Evolutionary conservation across 2,888 invertebrate genomes (phyloP).

Genomic region (Papilio gigon): DNA sequence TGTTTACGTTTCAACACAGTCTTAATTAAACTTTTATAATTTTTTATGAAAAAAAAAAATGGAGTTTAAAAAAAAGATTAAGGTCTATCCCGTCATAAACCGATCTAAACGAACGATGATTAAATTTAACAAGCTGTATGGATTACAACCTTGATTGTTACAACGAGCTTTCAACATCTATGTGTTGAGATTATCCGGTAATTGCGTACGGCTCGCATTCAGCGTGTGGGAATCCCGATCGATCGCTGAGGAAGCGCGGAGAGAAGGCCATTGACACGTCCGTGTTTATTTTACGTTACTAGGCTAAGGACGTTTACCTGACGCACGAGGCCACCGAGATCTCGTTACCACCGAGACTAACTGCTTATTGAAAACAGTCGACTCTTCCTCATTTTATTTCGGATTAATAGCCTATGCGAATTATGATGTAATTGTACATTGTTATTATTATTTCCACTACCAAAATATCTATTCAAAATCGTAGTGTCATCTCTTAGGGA

Average conservation of each 20-base stretch:
- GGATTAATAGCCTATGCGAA: neutral
- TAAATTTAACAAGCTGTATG: constrained; percentile 23
- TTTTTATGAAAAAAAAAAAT: no score
- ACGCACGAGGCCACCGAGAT: neutral
- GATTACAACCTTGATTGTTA: constrained; percentile 30
- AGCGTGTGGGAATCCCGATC: constrained; percentile 24
- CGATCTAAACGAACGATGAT: neutral
- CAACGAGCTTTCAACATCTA: constrained; percentile 20
- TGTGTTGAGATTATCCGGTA: constrained; percentile 37
- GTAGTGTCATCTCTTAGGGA: no score
- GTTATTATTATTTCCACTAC: no score
- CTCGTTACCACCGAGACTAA: neutral
- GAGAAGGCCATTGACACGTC: constrained; percentile 36
- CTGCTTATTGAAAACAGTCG: neutral
- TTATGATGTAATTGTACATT: no score
- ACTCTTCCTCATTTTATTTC: neutral
- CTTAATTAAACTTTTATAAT: no score
- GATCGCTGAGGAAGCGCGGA: constrained; percentile 32
- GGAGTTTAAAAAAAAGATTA: constrained; percentile 1
- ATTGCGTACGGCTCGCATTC: constrained; percentile 31
- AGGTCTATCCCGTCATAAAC: neutral
- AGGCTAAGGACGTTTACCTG: constrained; percentile 30
- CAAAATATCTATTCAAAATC: no score
- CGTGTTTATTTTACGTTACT: constrained; percentile 15
- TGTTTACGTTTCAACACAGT: no score